Conservation (phyloP, 1,140 invertebrate species). For the Coelopa frigida region DNA sequence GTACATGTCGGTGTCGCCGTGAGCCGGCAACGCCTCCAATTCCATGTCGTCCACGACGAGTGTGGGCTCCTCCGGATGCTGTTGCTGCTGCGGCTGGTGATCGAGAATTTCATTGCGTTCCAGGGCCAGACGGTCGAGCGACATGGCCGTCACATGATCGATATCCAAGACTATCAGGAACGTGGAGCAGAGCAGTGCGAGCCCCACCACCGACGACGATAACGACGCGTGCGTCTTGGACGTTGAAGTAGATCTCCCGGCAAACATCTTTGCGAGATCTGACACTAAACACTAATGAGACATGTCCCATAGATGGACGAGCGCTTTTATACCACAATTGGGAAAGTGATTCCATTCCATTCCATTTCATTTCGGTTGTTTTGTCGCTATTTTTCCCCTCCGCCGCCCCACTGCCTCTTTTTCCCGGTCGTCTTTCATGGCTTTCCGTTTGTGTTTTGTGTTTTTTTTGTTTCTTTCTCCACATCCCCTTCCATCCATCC, state of each 20-base stretch:
- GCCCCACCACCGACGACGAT: constrained; percentile 4
- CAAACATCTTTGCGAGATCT: constrained; percentile 43
- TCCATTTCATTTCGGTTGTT: constrained; percentile 31
- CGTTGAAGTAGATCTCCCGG: constrained; percentile 30
- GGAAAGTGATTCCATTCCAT: constrained; percentile 44
- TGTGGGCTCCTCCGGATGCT: not conserved
- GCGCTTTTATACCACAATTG: constrained; percentile 42
- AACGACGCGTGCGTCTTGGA: constrained; percentile 5
- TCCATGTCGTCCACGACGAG: constrained; percentile 34
- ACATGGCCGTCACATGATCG: constrained; percentile 20
- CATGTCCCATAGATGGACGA: constrained; percentile 40
- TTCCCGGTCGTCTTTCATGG: constrained; percentile 4
- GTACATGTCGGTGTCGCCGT: constrained; percentile 24
- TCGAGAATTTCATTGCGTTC: constrained; percentile 29
- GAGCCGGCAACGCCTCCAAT: constrained; percentile 24
- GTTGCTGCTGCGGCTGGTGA: constrained; percentile 1
- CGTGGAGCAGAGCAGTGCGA: constrained; percentile 2
- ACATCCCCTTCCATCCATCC: too few relatives aligned
- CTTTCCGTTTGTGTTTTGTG: constrained; percentile 1
- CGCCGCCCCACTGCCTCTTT: constrained; percentile 8
- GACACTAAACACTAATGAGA: constrained; percentile 44
- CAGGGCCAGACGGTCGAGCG: constrained; percentile 33
- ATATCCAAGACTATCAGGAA: constrained; percentile 4
- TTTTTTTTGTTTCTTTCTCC: too few relatives aligned
- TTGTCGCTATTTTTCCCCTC: too few relatives aligned